Base-by-base conservation (phyloP, 2,888 invertebrate genomes). In the Unio delphinus region DNA sequence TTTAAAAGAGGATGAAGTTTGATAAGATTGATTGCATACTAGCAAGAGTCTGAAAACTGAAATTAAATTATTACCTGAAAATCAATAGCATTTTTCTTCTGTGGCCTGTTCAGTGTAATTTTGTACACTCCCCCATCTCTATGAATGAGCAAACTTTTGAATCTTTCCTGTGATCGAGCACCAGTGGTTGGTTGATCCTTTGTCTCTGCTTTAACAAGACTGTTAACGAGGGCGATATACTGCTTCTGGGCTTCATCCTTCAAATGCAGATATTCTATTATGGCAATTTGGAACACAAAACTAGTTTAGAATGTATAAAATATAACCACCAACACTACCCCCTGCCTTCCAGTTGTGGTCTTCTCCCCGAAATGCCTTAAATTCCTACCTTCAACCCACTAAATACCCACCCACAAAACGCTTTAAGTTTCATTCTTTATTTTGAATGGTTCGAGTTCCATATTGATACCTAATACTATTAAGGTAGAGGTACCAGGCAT, bases 11-110 rank as follows among this genome's bases (percentile, higher is more conserved):
- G 45, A 45, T 15, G 3, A 3, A 45, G 15, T 45, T 4, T 11
- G 45, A 11, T 3, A 18, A 59, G 59, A 11, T 4, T 59, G n/a
- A 11, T 59, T 26, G 18, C 4, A 59, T 11, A 64, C 23, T 20
- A 54, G 23, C 4, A 7, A 18, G 23, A 18, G 23, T 28, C 15
- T 26, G 20, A 61, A 62, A 62, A 68, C 1, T 45, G 15, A 56
- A 59, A 45, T 55, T 11, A 34, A 60, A 26, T n/a, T 11, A 45
- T 78, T 83, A 92, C 91, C 82, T 90, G 82, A 6, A 73, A 64
- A 64, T 92, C 93, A 0, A 96, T 89, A 0, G 96, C 95, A 92
- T 97, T 97, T 86, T 94, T 95, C 89, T 93, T 95, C 4, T 89
- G 88, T 0, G 96, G 95, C 85, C 95, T 93, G 88, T 96, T 95